Evolutionary conservation across 2,113 vertebrate species (phyloP).

Genomic region (Corydoras sp.): DNA sequence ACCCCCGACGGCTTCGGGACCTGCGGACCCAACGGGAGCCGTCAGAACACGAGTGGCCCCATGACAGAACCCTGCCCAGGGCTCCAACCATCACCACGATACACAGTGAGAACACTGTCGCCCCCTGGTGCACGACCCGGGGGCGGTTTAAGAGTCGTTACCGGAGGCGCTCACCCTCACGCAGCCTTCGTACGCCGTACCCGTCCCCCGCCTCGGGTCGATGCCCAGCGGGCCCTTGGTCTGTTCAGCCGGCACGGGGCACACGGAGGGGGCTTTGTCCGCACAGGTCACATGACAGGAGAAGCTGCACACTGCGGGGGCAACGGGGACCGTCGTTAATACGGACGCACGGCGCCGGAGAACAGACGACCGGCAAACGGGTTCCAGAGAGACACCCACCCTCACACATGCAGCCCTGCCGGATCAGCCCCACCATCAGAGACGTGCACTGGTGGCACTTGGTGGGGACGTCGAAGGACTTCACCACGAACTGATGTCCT

Average conservation of each 20-base stretch:
- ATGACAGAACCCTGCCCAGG: no score
- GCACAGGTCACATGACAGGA: constrained; percentile 97
- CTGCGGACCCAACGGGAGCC: constrained; percentile 50
- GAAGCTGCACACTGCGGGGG: constrained; percentile 83
- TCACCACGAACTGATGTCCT: constrained; percentile 96
- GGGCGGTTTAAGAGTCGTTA: no score
- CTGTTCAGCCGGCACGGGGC: constrained; percentile 91
- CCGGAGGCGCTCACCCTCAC: constrained; percentile 78
- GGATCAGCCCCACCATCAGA: constrained; percentile 95
- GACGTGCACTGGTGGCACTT: constrained; percentile 97
- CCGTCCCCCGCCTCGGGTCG: constrained; percentile 90
- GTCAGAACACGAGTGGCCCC: no score
- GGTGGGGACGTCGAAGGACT: constrained; percentile 85
- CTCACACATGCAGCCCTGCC: constrained; percentile 97
- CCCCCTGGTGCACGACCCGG: no score
- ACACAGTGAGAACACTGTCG: no score
- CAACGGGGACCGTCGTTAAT: neutral
- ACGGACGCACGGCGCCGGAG: neutral
- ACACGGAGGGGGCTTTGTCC: constrained; percentile 91
- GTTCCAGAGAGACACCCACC: constrained; percentile 63
- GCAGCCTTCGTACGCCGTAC: constrained; percentile 91
- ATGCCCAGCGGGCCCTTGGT: constrained; percentile 93
- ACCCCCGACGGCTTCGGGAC: constrained; percentile 95
- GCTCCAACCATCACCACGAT: no score
- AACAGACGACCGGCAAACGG: neutral